phyloP scores from a whole-genome alignment of 2,797 vertebrate genomes.

The Manis pentadactyla region DNA sequence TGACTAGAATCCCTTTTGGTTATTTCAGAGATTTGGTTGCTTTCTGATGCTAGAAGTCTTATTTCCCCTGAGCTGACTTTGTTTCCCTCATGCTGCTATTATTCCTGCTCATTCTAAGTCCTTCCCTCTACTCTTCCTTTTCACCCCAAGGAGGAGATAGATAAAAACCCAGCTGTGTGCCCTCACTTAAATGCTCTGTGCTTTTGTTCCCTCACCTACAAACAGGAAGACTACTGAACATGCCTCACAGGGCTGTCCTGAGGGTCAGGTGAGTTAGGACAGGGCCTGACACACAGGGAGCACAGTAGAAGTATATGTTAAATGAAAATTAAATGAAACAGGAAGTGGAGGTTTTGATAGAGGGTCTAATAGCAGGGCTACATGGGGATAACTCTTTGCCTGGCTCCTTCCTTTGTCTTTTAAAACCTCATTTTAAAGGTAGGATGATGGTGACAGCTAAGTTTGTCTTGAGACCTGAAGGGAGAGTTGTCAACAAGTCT shows the following conservation, averaged over 20 bases:
- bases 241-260: not conserved
- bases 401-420: not conserved
- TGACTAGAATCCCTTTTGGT: not conserved
- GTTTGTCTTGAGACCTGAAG: not conserved
- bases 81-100: not conserved
- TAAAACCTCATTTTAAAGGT: not conserved
- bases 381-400: not conserved
- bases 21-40: not conserved
- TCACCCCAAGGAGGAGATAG: not conserved
- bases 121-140: not conserved
- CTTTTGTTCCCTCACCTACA: not conserved
- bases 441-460: not conserved
- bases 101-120: not conserved
- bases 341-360: not conserved
- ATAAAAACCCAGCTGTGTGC: not conserved
- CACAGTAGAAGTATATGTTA: not conserved
- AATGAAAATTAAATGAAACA: not conserved
- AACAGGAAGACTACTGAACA: not conserved
- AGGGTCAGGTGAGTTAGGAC: not conserved
- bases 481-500: not conserved
- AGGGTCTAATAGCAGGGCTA: not conserved
- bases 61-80: not conserved
- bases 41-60: not conserved
- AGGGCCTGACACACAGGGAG: not conserved
- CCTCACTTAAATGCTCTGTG: not conserved